These are phyloP conservation scores for Canis aureus DNA, from an alignment of 2,113 vertebrate species.

Conservation along the genomic window DNA sequence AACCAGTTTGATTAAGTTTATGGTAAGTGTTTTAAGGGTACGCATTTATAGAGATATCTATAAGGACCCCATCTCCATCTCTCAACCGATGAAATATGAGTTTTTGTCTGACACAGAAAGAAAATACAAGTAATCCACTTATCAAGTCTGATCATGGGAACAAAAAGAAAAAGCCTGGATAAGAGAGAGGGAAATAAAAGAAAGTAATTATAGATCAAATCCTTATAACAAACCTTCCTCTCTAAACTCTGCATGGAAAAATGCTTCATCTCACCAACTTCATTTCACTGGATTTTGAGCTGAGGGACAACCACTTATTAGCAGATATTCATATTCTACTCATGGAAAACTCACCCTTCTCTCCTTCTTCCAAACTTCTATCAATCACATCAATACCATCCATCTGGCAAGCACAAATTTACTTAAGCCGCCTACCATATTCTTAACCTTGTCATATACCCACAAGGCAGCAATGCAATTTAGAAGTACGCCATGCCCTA, in stretches of 20 bases:
- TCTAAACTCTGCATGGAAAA: background rate
- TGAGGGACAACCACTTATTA: background rate
- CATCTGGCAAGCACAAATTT: background rate
- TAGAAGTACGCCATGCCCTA: background rate
- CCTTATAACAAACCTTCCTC: background rate
- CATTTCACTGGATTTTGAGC: background rate
- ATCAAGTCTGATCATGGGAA: background rate
- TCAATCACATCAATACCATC: background rate
- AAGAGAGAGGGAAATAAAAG: background rate
- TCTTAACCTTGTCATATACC: background rate
- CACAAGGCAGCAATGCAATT: background rate
- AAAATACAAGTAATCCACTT: background rate
- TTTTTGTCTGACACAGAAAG: background rate
- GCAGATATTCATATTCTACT: background rate
- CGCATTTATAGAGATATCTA: background rate
- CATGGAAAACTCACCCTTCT: background rate
- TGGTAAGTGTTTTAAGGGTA: background rate
- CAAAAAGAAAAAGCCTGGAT: background rate
- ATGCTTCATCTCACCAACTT: background rate
- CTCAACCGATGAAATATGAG: background rate
- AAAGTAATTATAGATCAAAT: background rate
- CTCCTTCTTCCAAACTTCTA: background rate
- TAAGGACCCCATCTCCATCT: background rate
- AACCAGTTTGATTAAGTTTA: background rate
- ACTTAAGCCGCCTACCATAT: background rate